These are phyloP conservation scores for Drosophila littoralis DNA, from an alignment of 1,140 invertebrate genomes.

Conservation along the genomic window DNA sequence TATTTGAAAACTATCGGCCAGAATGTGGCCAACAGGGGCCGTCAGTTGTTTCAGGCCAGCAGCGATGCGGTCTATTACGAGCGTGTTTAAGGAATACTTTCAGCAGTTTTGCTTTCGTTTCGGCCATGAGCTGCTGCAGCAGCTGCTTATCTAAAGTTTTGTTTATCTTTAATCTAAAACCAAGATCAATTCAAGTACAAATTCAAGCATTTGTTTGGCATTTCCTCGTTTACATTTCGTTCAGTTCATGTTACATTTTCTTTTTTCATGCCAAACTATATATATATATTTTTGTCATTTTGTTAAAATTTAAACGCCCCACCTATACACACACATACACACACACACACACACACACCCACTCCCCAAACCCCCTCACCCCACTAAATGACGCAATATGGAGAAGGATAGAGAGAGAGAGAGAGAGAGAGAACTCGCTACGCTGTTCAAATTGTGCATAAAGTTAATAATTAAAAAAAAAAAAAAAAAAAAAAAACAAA, in stretches of 20 bases:
- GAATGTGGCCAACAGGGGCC: conserved; percentile 69
- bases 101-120: conserved; percentile 53
- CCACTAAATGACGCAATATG: conserved; percentile 64
- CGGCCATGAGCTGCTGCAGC: conserved; percentile 64
- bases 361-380: conserved; percentile 19
- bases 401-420: conserved; percentile 79
- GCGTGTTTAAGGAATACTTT: conserved; percentile 67
- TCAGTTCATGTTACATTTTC: conserved; percentile 12
- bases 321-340: conserved; percentile 10
- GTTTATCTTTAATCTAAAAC: background rate
- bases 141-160: conserved; percentile 50
- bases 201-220: conserved; percentile 33
- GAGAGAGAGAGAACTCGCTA: conserved; percentile 39
- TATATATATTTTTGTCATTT: conserved; percentile 22
- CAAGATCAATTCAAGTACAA: conserved; percentile 29
- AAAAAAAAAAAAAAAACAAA: conserved; percentile 21
- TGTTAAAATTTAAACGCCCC: conserved; percentile 2
- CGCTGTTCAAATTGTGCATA: conserved; percentile 61
- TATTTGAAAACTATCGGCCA: conserved; percentile 77
- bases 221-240: background rate
- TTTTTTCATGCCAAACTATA: conserved; percentile 8
- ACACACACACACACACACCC: conserved; percentile 6
- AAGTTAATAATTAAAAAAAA: conserved; percentile 33
- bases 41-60: conserved; percentile 67
- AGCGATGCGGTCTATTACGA: conserved; percentile 72